Base-by-base conservation (phyloP, 2,888 invertebrate genomes). In the Ophioninae sp. region DNA sequence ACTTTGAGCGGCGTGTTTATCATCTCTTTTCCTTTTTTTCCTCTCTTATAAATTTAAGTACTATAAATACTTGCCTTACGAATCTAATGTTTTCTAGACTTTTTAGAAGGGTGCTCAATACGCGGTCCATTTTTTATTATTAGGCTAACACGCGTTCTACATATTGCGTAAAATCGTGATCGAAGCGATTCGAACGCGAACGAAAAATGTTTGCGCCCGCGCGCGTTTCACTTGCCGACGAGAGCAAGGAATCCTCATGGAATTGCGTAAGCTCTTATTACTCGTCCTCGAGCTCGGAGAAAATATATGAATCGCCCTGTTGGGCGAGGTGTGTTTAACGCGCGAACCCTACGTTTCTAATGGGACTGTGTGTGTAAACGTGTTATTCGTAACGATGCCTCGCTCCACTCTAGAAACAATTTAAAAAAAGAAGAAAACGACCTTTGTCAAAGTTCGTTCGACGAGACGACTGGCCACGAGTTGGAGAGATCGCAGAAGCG, bases 91-190 rank as follows among this genome's bases (percentile, higher is more conserved):
- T 88, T 87, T 86, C 30, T 90, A 88, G 87, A 87, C 75, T 84
- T 85, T 87, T 88, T 89, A 90, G 88, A 90, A 86, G 87, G 88
- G 88, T 90, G 90, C 90, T 89, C 88, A 88, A 89, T 86, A 87
- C 86, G 88, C 84, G 87, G 86, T 88, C 87, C 88, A 87, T 85
- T 86, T 88, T 88, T 85, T 17, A 51, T 10, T 87, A 83, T 85
- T 89, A 88, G 87, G 84, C 82, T 85, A 86, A 81, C 5, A 51
- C 72, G 67, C 56, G 76, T 84, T 72, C 83, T 78, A 71, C 78
- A 82, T 80, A 83, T 58, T 86, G 81, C 51, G 17, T 79, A 76
- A 83, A 84, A 85, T 30, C 30, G 30, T 74, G 81, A 76, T 83
- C 84, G 13, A 68, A 44, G 30, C 74, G 76, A 68, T 69, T 71